These are phyloP conservation scores for Buphagus erythrorhynchus DNA, from an alignment of 2,797 vertebrate species.

Conservation along the genomic window DNA sequence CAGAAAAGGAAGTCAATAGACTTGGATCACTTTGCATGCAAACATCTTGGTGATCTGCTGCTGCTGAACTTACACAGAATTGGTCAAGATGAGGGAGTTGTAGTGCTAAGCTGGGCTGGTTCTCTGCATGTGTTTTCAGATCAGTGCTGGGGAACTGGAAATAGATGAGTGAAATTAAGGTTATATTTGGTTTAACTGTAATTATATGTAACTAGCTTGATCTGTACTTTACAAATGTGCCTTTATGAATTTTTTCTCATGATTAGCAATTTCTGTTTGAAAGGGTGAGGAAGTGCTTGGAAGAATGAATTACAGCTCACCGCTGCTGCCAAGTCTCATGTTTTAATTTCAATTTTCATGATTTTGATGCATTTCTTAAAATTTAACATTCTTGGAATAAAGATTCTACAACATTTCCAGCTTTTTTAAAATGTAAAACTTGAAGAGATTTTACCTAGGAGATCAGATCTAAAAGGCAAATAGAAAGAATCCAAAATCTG, in stretches of 20 bases:
- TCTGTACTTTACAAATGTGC: conserved; percentile 52
- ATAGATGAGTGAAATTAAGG: background rate
- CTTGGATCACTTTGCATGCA: background rate
- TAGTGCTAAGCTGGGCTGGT: background rate
- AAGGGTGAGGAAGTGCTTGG: conserved; percentile 64
- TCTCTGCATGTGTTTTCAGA: background rate
- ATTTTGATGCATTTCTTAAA: conserved; percentile 56
- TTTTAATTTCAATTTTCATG: conserved; percentile 63
- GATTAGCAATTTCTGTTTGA: conserved; percentile 64
- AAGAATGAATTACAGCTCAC: conserved; percentile 57
- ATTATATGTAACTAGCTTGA: conserved; percentile 45
- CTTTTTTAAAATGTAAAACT: conserved; percentile 23
- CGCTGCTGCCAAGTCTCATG: conserved; percentile 55
- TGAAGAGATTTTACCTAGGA: conserved; percentile 4
- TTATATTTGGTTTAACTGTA: conserved; percentile 32
- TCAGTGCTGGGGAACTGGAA: background rate
- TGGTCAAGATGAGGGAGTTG: background rate
- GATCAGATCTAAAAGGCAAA: conserved; percentile 28
- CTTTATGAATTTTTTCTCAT: conserved; percentile 53
- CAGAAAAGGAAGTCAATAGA: conserved; percentile 1
- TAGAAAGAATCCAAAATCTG: background rate
- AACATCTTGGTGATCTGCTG: background rate
- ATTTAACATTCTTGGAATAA: conserved; percentile 56
- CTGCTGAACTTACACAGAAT: background rate
- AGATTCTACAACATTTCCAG: conserved; percentile 50